phyloP scores from a whole-genome alignment of 1,140 invertebrate genomes.

The Phenacoccus solenopsis region DNA sequence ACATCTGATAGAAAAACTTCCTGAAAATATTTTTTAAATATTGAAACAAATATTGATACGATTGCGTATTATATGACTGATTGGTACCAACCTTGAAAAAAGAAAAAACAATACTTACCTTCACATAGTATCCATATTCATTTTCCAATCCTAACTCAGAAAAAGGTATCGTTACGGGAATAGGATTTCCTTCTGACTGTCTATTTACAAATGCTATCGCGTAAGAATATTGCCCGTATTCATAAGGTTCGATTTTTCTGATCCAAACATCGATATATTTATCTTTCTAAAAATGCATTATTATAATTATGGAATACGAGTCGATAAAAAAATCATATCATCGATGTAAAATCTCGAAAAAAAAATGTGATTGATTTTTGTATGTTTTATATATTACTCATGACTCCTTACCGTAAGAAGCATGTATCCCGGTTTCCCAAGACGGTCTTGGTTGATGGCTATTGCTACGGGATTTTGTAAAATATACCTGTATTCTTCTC shows the following conservation, averaged over 20 bases:
- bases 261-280: constrained; percentile 39
- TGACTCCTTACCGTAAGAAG: constrained; percentile 34
- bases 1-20: not conserved
- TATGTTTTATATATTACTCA: not conserved
- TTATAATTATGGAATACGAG: not conserved
- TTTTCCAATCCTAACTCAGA: constrained; percentile 60
- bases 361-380: not conserved
- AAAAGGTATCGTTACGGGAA: not conserved
- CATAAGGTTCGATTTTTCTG: constrained; percentile 34
- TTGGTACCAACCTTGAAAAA: too few relatives aligned
- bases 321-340: not conserved
- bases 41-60: not conserved
- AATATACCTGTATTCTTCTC: constrained; percentile 55
- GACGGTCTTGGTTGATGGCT: constrained; percentile 67
- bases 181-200: not conserved
- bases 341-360: not conserved
- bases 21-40: constrained; percentile 5
- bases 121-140: constrained; percentile 63
- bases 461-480: constrained; percentile 60
- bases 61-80: too few relatives aligned
- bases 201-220: constrained; percentile 43
- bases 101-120: constrained; percentile 43
- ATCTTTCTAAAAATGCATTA: constrained; percentile 30
- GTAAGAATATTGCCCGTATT: constrained; percentile 34
- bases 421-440: constrained; percentile 51